Evolutionary conservation across 2,888 invertebrate species (phyloP).

Genomic region (Balanococcus diminutus): DNA sequence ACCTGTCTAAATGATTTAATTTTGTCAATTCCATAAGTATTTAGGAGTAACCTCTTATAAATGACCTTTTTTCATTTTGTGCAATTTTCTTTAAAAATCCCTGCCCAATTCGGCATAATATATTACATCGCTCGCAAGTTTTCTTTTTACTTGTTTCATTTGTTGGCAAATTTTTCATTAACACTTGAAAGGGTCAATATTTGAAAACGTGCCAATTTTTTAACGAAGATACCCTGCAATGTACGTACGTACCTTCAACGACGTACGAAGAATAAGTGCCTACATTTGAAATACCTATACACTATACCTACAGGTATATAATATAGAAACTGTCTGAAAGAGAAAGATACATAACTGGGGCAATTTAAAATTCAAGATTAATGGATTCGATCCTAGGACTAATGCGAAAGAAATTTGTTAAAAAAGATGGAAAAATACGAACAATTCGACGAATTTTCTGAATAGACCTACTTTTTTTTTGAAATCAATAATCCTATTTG

Average conservation of each 20-base stretch:
- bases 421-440: not conserved
- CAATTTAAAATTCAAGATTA: not conserved
- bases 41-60: not conserved
- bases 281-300: not conserved
- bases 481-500: not conserved
- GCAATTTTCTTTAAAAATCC: not conserved
- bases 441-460: not conserved
- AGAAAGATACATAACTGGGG: not conserved
- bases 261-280: not conserved
- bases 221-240: not conserved
- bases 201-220: conserved; percentile 5
- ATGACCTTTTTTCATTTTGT: not conserved
- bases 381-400: not conserved
- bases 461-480: not conserved
- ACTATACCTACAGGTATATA: not conserved
- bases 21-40: too few relatives aligned
- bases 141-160: not conserved
- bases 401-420: not conserved
- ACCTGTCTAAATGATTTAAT: not conserved
- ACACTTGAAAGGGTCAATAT: not conserved
- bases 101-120: not conserved
- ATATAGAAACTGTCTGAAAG: not conserved
- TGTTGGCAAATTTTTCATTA: conserved; percentile 5
- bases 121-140: not conserved
- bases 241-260: not conserved